phyloP scores from a whole-genome alignment of 1,140 invertebrate species.

The Apis cerana region DNA sequence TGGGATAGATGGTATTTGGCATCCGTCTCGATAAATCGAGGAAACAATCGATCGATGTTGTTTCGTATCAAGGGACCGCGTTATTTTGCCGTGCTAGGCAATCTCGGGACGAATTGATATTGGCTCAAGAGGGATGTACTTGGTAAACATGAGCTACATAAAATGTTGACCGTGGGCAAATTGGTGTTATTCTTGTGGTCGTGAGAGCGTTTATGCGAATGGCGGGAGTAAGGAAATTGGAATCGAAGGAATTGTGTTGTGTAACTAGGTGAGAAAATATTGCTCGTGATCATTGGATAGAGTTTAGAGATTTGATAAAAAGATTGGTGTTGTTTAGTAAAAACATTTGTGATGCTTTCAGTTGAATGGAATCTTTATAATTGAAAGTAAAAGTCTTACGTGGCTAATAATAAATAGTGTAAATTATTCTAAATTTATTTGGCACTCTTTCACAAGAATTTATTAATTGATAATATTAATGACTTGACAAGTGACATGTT shows the following conservation, averaged over 20 bases:
- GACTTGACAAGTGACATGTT: no score
- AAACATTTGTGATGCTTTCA: no score
- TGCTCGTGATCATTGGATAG: not conserved
- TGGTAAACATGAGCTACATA: not conserved
- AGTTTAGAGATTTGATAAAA: no score
- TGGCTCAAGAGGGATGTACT: not conserved
- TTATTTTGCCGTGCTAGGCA: not conserved
- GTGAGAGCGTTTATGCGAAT: no score
- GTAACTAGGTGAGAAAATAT: no score
- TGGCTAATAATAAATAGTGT: no score
- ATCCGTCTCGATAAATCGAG: not conserved
- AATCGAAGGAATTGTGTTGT: not conserved
- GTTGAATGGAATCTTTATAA: no score
- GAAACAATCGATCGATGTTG: not conserved
- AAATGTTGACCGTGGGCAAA: not conserved
- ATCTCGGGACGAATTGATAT: not conserved
- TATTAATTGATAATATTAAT: no score
- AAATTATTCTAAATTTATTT: no score
- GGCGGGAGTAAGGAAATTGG: not conserved
- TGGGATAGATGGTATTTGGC: slow-evolving; percentile 5
- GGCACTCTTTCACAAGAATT: no score
- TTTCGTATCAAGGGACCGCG: not conserved
- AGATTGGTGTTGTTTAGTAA: not conserved
- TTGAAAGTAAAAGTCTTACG: no score
- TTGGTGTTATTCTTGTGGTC: not conserved